These are phyloP conservation scores for Ascaphus truei DNA, from an alignment of 2,113 vertebrate species.

Conservation along the genomic window DNA sequence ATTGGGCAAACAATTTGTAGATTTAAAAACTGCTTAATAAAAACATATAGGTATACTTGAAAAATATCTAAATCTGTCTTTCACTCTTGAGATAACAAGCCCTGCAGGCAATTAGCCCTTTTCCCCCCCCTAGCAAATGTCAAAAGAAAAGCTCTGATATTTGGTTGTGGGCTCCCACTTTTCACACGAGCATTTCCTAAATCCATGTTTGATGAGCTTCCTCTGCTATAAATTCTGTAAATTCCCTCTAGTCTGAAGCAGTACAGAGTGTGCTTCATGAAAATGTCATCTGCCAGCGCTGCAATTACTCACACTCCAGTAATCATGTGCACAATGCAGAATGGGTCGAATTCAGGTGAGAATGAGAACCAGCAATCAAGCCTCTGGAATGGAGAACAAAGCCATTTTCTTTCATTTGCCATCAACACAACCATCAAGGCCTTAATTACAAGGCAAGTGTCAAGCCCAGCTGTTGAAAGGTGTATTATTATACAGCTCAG, in stretches of 20 bases:
- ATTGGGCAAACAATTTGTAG: conserved; percentile 19
- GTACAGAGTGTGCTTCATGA: conserved; percentile 58
- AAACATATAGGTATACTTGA: conserved; percentile 28
- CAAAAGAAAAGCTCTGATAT: conserved; percentile 58
- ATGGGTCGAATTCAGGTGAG: conserved; percentile 77
- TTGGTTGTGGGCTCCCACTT: conserved; percentile 55
- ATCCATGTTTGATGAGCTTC: conserved; percentile 71
- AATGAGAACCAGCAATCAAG: conserved; percentile 78
- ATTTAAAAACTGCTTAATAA: conserved; percentile 27
- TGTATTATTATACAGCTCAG: conserved; percentile 70
- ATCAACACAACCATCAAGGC: conserved; percentile 76
- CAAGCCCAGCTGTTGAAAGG: conserved; percentile 72
- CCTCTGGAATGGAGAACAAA: conserved; percentile 73
- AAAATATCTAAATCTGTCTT: conserved; percentile 1
- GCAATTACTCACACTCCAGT: conserved; percentile 76
- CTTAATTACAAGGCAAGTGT: conserved; percentile 79
- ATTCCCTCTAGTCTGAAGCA: conserved; percentile 65
- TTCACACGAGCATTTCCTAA: conserved; percentile 65
- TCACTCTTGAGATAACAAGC: conserved; percentile 46
- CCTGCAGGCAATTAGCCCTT: conserved; percentile 41
- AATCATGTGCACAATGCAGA: conserved; percentile 74
- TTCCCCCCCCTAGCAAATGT: conserved; percentile 61
- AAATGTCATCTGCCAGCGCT: conserved; percentile 74
- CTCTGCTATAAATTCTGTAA: conserved; percentile 59
- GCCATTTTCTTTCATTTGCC: conserved; percentile 80